Evolutionary conservation across 2,888 invertebrate genomes (phyloP).

Genomic region (Anthoptus insignis): DNA sequence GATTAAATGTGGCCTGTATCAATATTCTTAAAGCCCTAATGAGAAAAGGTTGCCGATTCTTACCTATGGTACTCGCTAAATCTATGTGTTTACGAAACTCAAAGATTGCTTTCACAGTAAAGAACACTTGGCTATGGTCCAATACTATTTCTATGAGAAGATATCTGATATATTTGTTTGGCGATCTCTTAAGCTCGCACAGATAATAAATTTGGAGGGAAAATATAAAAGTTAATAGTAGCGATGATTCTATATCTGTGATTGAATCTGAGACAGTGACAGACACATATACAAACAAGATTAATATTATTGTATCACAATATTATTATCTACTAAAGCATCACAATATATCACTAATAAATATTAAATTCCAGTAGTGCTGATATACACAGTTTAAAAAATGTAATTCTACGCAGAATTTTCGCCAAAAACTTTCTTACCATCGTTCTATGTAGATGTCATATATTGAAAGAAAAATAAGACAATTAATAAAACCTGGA

Average conservation of each 20-base stretch:
- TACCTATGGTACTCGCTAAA: no score
- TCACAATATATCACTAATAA: no score
- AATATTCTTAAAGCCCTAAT: no score
- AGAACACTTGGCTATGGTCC: slow-evolving; percentile 7
- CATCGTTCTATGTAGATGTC: no score
- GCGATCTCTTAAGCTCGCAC: slow-evolving; percentile 10
- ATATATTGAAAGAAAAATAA: no score
- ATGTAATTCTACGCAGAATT: no score
- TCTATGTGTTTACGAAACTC: slow-evolving; percentile 4
- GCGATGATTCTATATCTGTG: neutral
- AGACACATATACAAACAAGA: neutral
- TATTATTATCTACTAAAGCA: neutral
- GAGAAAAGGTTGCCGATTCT: no score
- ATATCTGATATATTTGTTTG: slow-evolving; percentile 27
- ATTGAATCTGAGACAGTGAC: neutral
- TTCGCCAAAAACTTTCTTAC: no score
- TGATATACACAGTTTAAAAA: no score
- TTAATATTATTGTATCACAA: neutral
- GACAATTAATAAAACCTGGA: no score
- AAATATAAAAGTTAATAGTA: neutral
- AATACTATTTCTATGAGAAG: slow-evolving; percentile 16
- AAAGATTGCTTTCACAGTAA: neutral
- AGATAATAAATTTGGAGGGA: slow-evolving; percentile 9
- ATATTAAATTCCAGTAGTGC: no score
- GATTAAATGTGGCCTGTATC: no score